Evolutionary conservation across 2,888 invertebrate species (phyloP).

Genomic region (Scrobipalpa atriplicella): DNA sequence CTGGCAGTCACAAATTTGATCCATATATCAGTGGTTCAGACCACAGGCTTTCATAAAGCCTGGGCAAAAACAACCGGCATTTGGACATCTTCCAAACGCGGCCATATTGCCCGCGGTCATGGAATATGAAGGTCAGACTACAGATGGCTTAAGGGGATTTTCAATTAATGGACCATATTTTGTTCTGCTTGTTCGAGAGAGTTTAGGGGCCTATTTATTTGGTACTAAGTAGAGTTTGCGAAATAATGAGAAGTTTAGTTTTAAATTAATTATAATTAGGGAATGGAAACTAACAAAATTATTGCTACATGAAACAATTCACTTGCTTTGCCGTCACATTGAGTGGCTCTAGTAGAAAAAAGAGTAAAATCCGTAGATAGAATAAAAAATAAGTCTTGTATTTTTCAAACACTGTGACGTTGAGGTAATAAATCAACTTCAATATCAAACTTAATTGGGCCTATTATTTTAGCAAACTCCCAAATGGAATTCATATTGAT

Average conservation of each 20-base stretch:
- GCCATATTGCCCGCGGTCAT: constrained; percentile 40
- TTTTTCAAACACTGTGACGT: too few relatives aligned
- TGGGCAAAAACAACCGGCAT: constrained; percentile 52
- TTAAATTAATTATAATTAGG: too few relatives aligned
- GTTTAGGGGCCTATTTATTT: background rate
- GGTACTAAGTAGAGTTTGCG: background rate
- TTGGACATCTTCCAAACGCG: constrained; percentile 59
- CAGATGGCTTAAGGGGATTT: constrained; percentile 15
- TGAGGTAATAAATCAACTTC: background rate
- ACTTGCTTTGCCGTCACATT: too few relatives aligned
- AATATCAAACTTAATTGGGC: background rate
- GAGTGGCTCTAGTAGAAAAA: too few relatives aligned
- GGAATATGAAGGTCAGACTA: constrained; percentile 23
- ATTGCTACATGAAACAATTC: too few relatives aligned
- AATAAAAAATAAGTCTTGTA: too few relatives aligned
- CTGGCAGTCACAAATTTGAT: constrained; percentile 46
- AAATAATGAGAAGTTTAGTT: background rate
- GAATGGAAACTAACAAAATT: too few relatives aligned
- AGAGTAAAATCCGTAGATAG: too few relatives aligned
- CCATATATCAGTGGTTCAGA: constrained; percentile 42
- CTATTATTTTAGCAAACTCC: background rate
- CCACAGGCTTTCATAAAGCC: constrained; percentile 25
- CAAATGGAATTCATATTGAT: background rate
- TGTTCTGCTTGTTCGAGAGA: background rate
- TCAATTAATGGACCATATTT: background rate